Evolutionary conservation across 2,888 invertebrate species (phyloP).

Genomic region (Conchocele bisecta): DNA sequence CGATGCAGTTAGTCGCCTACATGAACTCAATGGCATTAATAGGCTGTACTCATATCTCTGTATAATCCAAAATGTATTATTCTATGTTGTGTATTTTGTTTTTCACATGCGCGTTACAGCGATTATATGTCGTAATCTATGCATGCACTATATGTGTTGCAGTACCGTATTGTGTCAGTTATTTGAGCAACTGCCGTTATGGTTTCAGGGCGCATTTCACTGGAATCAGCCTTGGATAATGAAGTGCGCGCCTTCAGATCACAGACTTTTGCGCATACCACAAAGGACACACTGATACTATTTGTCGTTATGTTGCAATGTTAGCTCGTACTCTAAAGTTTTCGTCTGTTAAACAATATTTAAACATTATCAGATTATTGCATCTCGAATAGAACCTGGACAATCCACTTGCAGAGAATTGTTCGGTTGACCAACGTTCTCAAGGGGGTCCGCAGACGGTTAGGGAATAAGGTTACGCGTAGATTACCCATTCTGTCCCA

Average conservation of each 20-base stretch:
- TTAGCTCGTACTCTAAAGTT: conserved; percentile 15
- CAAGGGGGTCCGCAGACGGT: conserved; percentile 20
- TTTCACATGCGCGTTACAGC: too few relatives aligned
- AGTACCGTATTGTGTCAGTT: too few relatives aligned
- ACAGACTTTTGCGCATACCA: conserved; percentile 10
- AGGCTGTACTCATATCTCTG: too few relatives aligned
- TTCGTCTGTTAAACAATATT: conserved; percentile 28
- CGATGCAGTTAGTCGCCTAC: too few relatives aligned
- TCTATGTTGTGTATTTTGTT: too few relatives aligned
- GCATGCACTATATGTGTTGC: too few relatives aligned
- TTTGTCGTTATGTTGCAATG: conserved; percentile 19
- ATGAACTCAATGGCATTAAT: too few relatives aligned
- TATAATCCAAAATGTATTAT: too few relatives aligned
- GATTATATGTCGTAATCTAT: too few relatives aligned
- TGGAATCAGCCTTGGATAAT: conserved; percentile 14
- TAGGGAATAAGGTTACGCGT: conserved; percentile 19
- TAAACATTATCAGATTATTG: conserved; percentile 32
- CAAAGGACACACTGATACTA: not conserved
- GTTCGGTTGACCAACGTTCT: conserved; percentile 8
- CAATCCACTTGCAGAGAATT: conserved; percentile 17
- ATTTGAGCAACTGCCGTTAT: too few relatives aligned
- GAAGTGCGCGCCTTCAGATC: conserved; percentile 15
- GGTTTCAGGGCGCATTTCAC: not conserved
- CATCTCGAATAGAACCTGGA: conserved; percentile 33
- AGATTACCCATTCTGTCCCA: conserved; percentile 24